phyloP scores from a whole-genome alignment of 2,113 vertebrate species.

The Melospiza georgiana region DNA sequence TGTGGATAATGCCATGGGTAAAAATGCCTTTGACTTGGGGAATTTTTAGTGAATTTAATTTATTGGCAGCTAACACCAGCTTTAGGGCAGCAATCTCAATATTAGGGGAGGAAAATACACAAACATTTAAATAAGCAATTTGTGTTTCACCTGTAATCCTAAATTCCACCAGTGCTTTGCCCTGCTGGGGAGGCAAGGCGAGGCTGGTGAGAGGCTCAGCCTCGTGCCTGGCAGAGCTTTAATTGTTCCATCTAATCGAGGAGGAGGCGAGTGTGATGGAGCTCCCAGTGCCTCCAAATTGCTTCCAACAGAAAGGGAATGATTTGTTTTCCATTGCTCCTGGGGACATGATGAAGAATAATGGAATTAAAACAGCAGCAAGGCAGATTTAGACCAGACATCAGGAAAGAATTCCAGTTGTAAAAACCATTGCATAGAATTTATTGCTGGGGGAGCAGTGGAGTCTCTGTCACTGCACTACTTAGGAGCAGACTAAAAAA shows the following conservation, averaged over 20 bases:
- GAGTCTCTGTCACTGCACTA: background rate
- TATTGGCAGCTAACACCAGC: background rate
- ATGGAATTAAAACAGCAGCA: background rate
- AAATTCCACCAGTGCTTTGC: background rate
- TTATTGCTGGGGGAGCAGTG: background rate
- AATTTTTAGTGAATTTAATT: background rate
- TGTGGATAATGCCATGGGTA: background rate
- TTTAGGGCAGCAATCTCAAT: background rate
- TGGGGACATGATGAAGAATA: background rate
- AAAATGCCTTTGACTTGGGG: background rate
- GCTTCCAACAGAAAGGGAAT: background rate
- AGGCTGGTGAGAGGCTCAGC: background rate
- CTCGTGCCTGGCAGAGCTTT: background rate
- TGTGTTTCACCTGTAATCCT: background rate
- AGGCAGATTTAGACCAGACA: background rate
- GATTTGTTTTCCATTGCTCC: conserved; percentile 19
- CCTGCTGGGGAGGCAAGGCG: background rate
- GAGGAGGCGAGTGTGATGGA: background rate
- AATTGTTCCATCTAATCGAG: background rate
- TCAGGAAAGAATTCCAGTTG: background rate
- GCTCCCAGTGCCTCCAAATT: background rate
- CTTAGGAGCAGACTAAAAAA: background rate
- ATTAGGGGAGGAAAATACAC: accelerated
- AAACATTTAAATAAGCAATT: background rate
- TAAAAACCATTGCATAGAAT: background rate